These are phyloP conservation scores for Eutolmus rufibarbis DNA, from an alignment of 2,888 invertebrate genomes.

Conservation along the genomic window DNA sequence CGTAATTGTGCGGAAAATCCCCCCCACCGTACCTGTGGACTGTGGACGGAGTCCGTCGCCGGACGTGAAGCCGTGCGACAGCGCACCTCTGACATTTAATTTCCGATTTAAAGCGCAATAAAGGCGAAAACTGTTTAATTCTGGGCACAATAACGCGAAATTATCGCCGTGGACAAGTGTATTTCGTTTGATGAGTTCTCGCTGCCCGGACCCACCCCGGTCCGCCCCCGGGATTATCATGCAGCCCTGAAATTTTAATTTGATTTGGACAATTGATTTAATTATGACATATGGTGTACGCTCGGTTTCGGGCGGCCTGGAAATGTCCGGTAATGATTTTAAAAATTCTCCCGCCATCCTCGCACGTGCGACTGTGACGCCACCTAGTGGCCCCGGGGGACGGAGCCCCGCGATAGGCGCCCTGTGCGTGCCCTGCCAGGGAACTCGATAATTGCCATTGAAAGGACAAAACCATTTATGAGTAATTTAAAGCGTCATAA, in stretches of 20 bases:
- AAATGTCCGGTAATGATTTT: slow-evolving; percentile 13
- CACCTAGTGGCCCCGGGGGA: not conserved
- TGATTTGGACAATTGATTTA: slow-evolving; percentile 37
- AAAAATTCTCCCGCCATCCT: not conserved
- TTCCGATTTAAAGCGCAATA: slow-evolving; percentile 29
- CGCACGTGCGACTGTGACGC: not conserved
- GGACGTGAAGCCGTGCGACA: not conserved
- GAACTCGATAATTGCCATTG: not conserved
- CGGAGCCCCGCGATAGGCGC: not conserved
- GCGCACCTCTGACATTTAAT: slow-evolving; percentile 28
- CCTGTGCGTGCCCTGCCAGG: not conserved
- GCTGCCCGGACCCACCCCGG: not conserved
- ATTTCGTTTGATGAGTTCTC: not conserved
- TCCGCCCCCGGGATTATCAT: not conserved
- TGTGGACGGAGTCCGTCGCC: not conserved
- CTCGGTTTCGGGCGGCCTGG: not conserved
- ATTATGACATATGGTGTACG: slow-evolving; percentile 31
- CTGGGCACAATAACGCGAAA: slow-evolving; percentile 21
- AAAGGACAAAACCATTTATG: not conserved
- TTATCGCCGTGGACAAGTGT: not conserved
- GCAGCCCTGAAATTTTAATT: slow-evolving; percentile 28
- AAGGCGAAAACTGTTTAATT: slow-evolving; percentile 17
- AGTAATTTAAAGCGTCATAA: not conserved
- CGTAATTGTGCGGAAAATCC: slow-evolving; percentile 34
- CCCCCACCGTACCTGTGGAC: not conserved